phyloP scores from a whole-genome alignment of 53 echinoderm and acorn worm genomes.

The Hippasteria phrygiana region DNA sequence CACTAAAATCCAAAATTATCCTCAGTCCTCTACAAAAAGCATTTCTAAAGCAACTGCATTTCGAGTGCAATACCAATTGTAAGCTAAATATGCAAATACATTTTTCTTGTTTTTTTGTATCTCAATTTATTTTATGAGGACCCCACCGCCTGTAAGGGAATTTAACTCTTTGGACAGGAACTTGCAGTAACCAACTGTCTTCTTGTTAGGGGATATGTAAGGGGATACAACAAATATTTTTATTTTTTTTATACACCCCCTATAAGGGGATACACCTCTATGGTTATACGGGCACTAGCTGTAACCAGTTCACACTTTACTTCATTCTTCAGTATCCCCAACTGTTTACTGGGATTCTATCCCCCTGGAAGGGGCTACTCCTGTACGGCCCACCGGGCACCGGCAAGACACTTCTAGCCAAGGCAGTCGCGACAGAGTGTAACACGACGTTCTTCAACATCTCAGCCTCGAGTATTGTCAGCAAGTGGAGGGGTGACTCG shows the following conservation, averaged over 20 bases:
- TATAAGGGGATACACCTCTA: neutral
- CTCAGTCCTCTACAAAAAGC: too few relatives aligned
- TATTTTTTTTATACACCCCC: neutral
- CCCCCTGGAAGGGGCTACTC: conserved; percentile 96
- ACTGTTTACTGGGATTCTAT: conserved; percentile 94
- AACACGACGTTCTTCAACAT: conserved; percentile 99
- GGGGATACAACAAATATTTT: neutral
- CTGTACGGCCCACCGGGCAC: conserved; percentile 97
- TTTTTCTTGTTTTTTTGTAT: too few relatives aligned
- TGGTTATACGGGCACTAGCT: neutral
- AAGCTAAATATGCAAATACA: too few relatives aligned
- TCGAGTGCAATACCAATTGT: too few relatives aligned
- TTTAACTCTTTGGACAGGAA: too few relatives aligned
- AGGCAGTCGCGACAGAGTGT: conserved; percentile 97
- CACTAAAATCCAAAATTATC: too few relatives aligned
- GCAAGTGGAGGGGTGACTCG: conserved; percentile 99
- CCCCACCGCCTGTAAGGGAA: too few relatives aligned
- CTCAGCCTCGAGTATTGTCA: conserved; percentile 96
- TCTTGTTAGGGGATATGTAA: neutral
- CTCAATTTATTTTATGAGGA: too few relatives aligned
- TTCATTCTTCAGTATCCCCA: conserved; percentile 86
- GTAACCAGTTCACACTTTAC: neutral
- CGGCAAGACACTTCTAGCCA: conserved; percentile 94
- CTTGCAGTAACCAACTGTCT: too few relatives aligned
- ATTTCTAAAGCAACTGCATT: too few relatives aligned